Percentiles rank a stretch among this genome's conserved stretches.
Evolutionary conservation across 2,113 vertebrate species (phyloP).

Genomic region (Himantopus leucocephalus): DNA sequence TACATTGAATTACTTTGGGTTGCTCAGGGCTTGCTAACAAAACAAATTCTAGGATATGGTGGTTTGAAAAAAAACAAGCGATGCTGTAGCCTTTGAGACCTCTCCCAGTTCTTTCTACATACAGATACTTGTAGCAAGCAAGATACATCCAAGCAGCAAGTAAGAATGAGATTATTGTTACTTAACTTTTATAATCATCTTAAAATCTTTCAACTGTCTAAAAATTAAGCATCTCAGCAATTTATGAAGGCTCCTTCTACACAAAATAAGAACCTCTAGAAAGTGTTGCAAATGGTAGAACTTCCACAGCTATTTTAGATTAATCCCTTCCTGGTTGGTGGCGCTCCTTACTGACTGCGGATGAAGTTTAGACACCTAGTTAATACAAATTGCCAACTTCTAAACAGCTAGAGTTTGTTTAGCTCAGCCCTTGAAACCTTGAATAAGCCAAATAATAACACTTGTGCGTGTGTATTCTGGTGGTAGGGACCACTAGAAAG

Average conservation of each 20-base stretch:
- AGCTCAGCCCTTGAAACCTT: neutral
- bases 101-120: neutral
- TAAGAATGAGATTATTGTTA: neutral
- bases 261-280: neutral
- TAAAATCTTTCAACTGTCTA: neutral
- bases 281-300: neutral
- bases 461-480: neutral
- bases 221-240: neutral
- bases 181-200: neutral
- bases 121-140: neutral
- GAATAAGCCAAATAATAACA: neutral
- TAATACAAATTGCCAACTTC: neutral
- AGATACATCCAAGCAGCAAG: neutral
- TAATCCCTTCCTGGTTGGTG: rapidly evolving
- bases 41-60: neutral
- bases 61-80: neutral
- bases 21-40: neutral
- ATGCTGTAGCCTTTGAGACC: neutral
- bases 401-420: neutral
- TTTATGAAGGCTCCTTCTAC: neutral
- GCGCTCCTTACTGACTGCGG: neutral
- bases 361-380: neutral
- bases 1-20: neutral
- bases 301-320: neutral
- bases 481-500: neutral